phyloP scores from a whole-genome alignment of 1,140 invertebrate species.

The Ectropis grisescens region DNA sequence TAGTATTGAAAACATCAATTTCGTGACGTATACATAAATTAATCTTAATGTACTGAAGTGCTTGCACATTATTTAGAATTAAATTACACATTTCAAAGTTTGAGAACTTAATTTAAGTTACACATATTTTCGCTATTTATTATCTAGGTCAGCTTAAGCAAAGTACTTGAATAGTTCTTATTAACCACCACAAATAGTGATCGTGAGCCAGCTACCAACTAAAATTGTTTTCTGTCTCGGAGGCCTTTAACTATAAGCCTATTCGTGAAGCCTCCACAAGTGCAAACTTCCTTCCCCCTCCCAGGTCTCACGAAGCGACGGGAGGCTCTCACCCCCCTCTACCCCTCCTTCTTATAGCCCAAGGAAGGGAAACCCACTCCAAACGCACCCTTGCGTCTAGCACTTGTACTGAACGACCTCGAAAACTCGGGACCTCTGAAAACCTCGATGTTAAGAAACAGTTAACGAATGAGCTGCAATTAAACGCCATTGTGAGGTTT shows the following conservation, averaged over 20 bases:
- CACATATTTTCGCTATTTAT: too few species aligned
- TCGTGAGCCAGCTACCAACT: too few species aligned
- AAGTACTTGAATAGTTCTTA: too few species aligned
- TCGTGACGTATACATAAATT: too few species aligned
- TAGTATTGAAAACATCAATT: too few species aligned
- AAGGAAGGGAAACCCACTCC: conserved; percentile 6
- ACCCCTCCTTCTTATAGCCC: conserved; percentile 7
- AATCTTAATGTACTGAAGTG: too few species aligned
- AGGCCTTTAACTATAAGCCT: conserved; percentile 11
- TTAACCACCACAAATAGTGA: too few species aligned
- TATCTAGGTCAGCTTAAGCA: too few species aligned
- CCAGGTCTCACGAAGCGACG: conserved; percentile 2
- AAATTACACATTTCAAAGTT: too few species aligned
- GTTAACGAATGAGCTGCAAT: conserved; percentile 27
- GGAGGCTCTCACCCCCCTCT: conserved; percentile 6
- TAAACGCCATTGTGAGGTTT: conserved; percentile 25
- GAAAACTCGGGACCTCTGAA: conserved; percentile 33
- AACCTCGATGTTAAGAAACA: conserved; percentile 20
- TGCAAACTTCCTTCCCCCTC: conserved; percentile 33
- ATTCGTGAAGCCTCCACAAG: conserved; percentile 19
- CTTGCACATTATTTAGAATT: too few species aligned
- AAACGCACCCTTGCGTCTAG: conserved; percentile 26
- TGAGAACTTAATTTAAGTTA: too few species aligned
- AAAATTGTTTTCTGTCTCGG: too few species aligned
- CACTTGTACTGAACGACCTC: conserved; percentile 30